A percentile compares a stretch with the other conserved stretches of the same genome.
phyloP scores from a whole-genome alignment of 2,888 invertebrate genomes.

The Panopea generosa region DNA sequence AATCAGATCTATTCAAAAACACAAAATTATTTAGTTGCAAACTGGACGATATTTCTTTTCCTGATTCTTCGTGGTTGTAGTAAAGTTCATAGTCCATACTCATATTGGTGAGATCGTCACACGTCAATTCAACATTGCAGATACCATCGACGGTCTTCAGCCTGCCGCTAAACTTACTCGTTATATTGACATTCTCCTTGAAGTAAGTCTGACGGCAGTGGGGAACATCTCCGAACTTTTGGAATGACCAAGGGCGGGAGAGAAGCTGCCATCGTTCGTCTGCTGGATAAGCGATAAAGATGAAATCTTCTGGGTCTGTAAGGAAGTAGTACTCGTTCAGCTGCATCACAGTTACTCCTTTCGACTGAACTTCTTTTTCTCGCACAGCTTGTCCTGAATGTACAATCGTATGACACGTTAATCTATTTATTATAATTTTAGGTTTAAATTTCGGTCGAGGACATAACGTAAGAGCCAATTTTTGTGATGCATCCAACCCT shows the following conservation, averaged over 20 bases:
- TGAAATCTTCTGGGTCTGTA: constrained; percentile 53
- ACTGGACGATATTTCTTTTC: constrained; percentile 44
- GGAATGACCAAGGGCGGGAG: constrained; percentile 39
- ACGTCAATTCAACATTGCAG: constrained; percentile 42
- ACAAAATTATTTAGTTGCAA: constrained; percentile 65
- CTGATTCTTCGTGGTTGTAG: constrained; percentile 64
- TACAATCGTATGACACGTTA: too few relatives aligned
- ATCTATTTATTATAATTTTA: too few relatives aligned
- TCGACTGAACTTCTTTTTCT: constrained; percentile 39
- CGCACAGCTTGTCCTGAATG: constrained; percentile 44
- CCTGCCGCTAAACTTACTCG: constrained; percentile 39
- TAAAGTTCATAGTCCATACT: constrained; percentile 58
- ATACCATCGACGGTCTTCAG: constrained; percentile 33
- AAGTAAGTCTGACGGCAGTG: constrained; percentile 40
- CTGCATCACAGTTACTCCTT: constrained; percentile 26
- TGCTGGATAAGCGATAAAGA: constrained; percentile 35
- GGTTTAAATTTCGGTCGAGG: too few relatives aligned
- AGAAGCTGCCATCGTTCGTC: constrained; percentile 51
- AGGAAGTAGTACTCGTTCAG: constrained; percentile 56
- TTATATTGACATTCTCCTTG: constrained; percentile 24
- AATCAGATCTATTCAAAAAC: constrained; percentile 47
- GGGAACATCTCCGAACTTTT: constrained; percentile 51
- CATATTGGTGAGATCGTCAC: constrained; percentile 29
- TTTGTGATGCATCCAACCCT: too few relatives aligned
- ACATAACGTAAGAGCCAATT: too few relatives aligned